phyloP scores from a whole-genome alignment of 2,113 vertebrate species.

The Climacteris rufus region DNA sequence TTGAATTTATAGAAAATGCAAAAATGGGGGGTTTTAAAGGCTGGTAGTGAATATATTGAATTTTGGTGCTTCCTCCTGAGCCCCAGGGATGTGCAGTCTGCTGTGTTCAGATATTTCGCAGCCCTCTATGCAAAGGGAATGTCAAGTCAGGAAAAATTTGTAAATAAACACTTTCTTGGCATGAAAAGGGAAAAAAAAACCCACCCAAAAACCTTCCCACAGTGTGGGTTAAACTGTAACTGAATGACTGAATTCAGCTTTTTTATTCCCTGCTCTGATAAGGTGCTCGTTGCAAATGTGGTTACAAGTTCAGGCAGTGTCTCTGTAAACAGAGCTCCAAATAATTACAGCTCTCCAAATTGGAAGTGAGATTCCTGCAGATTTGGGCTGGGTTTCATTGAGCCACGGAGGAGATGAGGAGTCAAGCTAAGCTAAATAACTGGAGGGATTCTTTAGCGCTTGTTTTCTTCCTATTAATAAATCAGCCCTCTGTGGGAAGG shows the following conservation, averaged over 20 bases:
- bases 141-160: not conserved
- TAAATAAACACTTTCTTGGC: not conserved
- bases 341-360: not conserved
- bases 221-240: not conserved
- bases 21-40: not conserved
- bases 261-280: not conserved
- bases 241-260: not conserved
- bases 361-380: not conserved
- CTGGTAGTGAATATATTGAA: not conserved
- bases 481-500: conserved; percentile 7
- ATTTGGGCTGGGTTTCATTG: not conserved
- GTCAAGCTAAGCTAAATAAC: not conserved
- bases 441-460: not conserved
- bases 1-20: not conserved
- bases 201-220: not conserved
- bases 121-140: not conserved
- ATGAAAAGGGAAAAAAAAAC: not conserved
- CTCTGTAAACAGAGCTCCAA: not conserved
- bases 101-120: not conserved
- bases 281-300: not conserved
- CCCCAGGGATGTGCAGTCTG: not conserved
- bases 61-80: not conserved
- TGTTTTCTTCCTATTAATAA: conserved; percentile 2
- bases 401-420: not conserved
- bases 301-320: not conserved